Conservation (phyloP, 2,113 vertebrate species). For the Oncorhynchus kisutch region DNA sequence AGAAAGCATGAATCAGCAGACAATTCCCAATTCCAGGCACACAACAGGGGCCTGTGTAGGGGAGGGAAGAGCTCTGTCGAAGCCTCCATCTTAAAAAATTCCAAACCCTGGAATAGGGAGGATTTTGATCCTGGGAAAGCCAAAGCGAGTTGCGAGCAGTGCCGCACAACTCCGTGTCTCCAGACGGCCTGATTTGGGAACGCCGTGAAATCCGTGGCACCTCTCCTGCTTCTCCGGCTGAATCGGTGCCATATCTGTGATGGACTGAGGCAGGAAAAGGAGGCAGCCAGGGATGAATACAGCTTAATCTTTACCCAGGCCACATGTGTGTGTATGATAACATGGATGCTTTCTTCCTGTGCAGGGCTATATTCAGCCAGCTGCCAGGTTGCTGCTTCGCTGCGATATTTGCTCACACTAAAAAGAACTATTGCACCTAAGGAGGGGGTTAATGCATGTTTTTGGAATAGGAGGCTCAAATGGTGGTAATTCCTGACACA, state of each 20-base stretch:
- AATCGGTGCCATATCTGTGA: slow-evolving; percentile 80
- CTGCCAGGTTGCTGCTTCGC: slow-evolving; percentile 79
- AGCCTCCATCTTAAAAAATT: slow-evolving; percentile 50
- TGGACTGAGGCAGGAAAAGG: slow-evolving; percentile 78
- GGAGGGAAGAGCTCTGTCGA: slow-evolving; percentile 36
- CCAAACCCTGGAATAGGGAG: slow-evolving; percentile 45
- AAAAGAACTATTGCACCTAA: slow-evolving; percentile 71
- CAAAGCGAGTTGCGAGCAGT: slow-evolving; percentile 34
- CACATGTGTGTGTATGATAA: slow-evolving; percentile 84
- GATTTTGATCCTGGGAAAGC: slow-evolving; percentile 65
- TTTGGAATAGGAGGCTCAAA: slow-evolving; percentile 62
- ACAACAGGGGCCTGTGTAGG: slow-evolving; percentile 57
- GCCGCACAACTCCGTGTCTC: slow-evolving; percentile 62
- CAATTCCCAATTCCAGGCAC: slow-evolving; percentile 62
- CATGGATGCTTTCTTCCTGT: slow-evolving; percentile 76
- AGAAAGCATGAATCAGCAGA: slow-evolving; percentile 68
- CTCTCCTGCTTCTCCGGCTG: slow-evolving; percentile 74
- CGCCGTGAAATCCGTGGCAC: slow-evolving; percentile 77
- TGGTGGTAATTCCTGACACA: slow-evolving; percentile 77
- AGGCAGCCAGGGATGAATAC: slow-evolving; percentile 81
- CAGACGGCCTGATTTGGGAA: slow-evolving; percentile 68
- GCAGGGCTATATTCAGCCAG: slow-evolving; percentile 66
- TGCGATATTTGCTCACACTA: slow-evolving; percentile 76
- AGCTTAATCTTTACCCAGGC: slow-evolving; percentile 82
- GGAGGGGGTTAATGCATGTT: slow-evolving; percentile 80